Base-by-base conservation (phyloP, 2,888 invertebrate species). In the Himalopsyche kuldschensis region DNA sequence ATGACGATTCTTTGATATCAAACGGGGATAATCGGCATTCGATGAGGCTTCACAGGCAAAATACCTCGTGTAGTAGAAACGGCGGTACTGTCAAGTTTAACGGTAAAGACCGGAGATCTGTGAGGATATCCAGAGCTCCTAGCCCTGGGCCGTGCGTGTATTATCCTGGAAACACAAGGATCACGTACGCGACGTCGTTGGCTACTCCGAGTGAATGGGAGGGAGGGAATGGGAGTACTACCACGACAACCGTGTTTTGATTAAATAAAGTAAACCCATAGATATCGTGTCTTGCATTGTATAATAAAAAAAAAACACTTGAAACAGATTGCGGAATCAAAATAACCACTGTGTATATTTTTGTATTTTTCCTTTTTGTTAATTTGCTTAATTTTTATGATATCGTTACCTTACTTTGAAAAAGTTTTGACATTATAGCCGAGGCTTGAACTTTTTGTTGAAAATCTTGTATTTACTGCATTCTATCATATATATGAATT, bases 1-100 rank as follows among this genome's bases (percentile, higher is more conserved):
- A 96, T 89, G 96, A 97, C 89, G 96, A 97, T 89, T 96, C 96
- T 88, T 94, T 95, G 88, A 94, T 95, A 86, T 96, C 96, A 85
- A 95, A 95, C 89, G 95, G 95, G 84, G 96, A 96, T 88, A 90
- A 92, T 77, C 93, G 94, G 88, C 92, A 94, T 89, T 94, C 95
- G 88, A 89, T 96, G 89, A 92, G 95, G 88, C 89, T 94, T 88
- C 88, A 89, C 86, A 89, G 91, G 85, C 90, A 91, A 88, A 90
- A 90, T 84, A 91, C 91, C 82, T 32, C 81, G 8, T 83, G 84
- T 82, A 86, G 85, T 76, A 83, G 84, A 84, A 86, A 86, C 69
- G 83, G 86, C 11, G 84, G 84, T 0, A 90, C 88, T 85, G 88
- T 90, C 0, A 89, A 90, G 15, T 87, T 90, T 48, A 85, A 82